Percentiles rank a stretch among this genome's conserved stretches.
Conservation (phyloP, 2,888 invertebrate species). For the Norana najaformis region DNA sequence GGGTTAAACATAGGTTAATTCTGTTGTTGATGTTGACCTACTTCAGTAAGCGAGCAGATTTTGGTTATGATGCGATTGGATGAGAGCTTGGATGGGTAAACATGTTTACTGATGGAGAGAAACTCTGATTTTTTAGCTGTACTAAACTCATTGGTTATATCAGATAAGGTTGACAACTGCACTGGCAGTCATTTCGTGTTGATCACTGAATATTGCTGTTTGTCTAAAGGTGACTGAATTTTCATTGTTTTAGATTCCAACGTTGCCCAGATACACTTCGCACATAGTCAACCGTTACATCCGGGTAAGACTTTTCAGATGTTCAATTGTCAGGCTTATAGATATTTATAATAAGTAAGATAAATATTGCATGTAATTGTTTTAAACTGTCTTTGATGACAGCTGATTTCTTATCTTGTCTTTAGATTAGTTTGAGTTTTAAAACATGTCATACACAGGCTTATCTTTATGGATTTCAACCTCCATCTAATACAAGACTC, state of each 20-base stretch:
- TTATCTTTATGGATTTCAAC: too few species aligned
- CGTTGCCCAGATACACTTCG: conserved; percentile 86
- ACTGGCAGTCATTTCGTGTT: not conserved
- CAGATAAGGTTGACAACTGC: not conserved
- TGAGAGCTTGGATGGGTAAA: not conserved
- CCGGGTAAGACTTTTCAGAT: conserved; percentile 52
- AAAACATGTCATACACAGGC: too few species aligned
- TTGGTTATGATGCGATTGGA: not conserved
- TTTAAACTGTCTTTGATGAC: too few species aligned
- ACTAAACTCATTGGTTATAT: not conserved
- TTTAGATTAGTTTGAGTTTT: too few species aligned
- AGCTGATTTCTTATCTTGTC: too few species aligned
- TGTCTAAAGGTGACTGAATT: not conserved
- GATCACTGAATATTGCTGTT: not conserved
- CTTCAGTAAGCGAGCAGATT: too few species aligned
- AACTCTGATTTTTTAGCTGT: not conserved
- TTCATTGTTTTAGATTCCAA: conserved; percentile 63
- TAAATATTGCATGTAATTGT: too few species aligned
- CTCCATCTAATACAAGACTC: too few species aligned
- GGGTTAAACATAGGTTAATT: too few species aligned
- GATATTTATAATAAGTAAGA: too few species aligned
- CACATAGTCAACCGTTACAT: conserved; percentile 75
- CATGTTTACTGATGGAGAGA: not conserved
- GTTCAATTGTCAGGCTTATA: too few species aligned
- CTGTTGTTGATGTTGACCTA: too few species aligned